Percentiles rank a stretch among this genome's conserved stretches.
Evolutionary conservation across 2,888 invertebrate genomes (phyloP).

Genomic region (Caenorhabditis doughertyi): DNA sequence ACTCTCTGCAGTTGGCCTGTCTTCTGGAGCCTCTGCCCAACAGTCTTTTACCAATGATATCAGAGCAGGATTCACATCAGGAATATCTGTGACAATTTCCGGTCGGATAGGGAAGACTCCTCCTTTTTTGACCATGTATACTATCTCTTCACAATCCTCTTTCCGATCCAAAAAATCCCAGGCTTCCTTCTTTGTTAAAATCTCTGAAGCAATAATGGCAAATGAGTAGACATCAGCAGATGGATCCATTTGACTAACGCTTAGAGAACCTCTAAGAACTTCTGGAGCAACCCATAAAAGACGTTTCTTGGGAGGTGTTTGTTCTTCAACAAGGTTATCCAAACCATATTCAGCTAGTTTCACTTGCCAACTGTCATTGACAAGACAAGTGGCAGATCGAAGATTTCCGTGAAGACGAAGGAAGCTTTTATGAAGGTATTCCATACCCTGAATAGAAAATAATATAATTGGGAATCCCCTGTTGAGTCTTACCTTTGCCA

Average conservation of each 20-base stretch:
- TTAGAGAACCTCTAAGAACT: slow-evolving; percentile 65
- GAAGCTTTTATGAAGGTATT: slow-evolving; percentile 70
- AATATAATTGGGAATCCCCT: too few relatives aligned
- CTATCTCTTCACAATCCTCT: slow-evolving; percentile 64
- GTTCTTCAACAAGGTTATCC: slow-evolving; percentile 42
- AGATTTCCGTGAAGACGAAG: slow-evolving; percentile 72
- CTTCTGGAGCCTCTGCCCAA: slow-evolving; percentile 75
- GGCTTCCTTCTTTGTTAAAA: slow-evolving; percentile 76
- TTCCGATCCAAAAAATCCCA: slow-evolving; percentile 74
- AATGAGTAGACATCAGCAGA: slow-evolving; percentile 79
- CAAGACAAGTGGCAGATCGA: slow-evolving; percentile 71
- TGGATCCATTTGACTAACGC: slow-evolving; percentile 54
- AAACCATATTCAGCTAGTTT: slow-evolving; percentile 57
- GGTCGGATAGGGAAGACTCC: slow-evolving; percentile 71
- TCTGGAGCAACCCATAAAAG: slow-evolving; percentile 79
- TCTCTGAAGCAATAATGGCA: slow-evolving; percentile 78
- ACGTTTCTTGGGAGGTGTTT: slow-evolving; percentile 40
- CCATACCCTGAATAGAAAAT: slow-evolving; percentile 68
- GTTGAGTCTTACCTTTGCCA: slow-evolving; percentile 53
- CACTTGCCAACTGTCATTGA: slow-evolving; percentile 77
- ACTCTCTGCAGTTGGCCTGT: slow-evolving; percentile 71
- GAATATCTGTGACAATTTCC: slow-evolving; percentile 54
- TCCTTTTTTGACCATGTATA: slow-evolving; percentile 75
- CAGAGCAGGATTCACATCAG: slow-evolving; percentile 68
- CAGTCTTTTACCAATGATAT: slow-evolving; percentile 76